phyloP scores from a whole-genome alignment of 2,797 vertebrate genomes.

The Peromyscus eremicus region DNA sequence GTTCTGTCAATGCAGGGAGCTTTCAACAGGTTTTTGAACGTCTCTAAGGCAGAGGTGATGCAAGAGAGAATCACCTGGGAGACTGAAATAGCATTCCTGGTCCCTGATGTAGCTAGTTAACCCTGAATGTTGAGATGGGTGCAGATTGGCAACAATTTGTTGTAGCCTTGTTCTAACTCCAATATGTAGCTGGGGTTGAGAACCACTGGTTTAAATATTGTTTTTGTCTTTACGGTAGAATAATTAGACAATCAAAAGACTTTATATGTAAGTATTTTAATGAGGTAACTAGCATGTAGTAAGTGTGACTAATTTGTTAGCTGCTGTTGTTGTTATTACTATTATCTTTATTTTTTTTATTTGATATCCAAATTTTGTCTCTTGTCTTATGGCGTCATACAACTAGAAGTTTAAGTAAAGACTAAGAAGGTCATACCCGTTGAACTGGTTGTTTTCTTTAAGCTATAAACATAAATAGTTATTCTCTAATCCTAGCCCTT shows the following conservation, averaged over 20 bases:
- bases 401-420: neutral
- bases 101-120: neutral
- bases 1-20: neutral
- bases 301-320: neutral
- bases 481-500: neutral
- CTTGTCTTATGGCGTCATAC: neutral
- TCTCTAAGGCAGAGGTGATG: neutral
- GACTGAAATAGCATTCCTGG: slow-evolving; percentile 21
- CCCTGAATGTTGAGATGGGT: neutral
- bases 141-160: neutral
- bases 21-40: neutral
- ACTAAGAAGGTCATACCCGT: neutral
- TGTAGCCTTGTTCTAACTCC: neutral
- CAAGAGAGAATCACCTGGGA: neutral
- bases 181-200: neutral
- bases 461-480: neutral
- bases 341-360: neutral
- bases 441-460: neutral
- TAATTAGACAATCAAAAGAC: neutral
- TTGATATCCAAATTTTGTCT: neutral
- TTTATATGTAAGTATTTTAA: neutral
- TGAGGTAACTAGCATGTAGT: neutral
- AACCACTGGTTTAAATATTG: neutral
- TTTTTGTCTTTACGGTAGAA: neutral
- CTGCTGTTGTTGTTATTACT: neutral